A percentile compares a stretch with the other conserved stretches of the same genome.
Evolutionary conservation across 2,888 invertebrate genomes (phyloP).

Genomic region (Drosophila pseudotakahashii): DNA sequence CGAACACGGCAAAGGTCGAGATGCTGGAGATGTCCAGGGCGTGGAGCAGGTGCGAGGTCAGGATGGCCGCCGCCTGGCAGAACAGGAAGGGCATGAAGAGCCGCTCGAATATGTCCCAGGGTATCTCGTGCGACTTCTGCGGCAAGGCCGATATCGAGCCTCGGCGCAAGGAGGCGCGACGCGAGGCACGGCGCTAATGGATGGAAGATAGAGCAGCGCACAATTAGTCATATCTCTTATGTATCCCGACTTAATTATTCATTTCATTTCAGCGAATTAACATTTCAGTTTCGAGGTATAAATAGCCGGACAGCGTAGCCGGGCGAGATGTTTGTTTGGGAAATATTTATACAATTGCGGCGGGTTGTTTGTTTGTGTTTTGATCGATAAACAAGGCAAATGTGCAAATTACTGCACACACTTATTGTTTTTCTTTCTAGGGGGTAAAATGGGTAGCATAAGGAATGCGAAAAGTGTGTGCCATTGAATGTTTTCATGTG

Average conservation of each 20-base stretch:
- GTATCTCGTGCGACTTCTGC: constrained; percentile 87
- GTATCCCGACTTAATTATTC: constrained; percentile 25
- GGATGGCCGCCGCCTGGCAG: constrained; percentile 92
- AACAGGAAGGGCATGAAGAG: constrained; percentile 91
- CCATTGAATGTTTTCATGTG: neutral
- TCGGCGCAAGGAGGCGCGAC: constrained; percentile 86
- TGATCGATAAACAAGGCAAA: constrained; percentile 29
- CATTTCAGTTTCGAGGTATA: constrained; percentile 22
- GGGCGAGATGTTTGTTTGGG: constrained; percentile 34
- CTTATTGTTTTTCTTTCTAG: constrained; percentile 21
- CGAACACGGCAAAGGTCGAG: constrained; percentile 91
- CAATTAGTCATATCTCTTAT: neutral
- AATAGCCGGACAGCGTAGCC: constrained; percentile 31
- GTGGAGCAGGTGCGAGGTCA: constrained; percentile 90
- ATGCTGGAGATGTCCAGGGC: constrained; percentile 90
- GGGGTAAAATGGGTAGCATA: neutral
- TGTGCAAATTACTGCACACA: constrained; percentile 26
- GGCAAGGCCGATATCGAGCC: constrained; percentile 86
- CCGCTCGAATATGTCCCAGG: constrained; percentile 89
- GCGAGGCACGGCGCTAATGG: constrained; percentile 83
- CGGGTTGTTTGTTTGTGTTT: constrained; percentile 25
- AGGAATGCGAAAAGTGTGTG: neutral
- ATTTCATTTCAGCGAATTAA: constrained; percentile 14
- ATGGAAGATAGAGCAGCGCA: constrained; percentile 20
- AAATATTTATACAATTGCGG: constrained; percentile 42